A percentile compares a stretch with the other conserved stretches of the same genome.
These are phyloP conservation scores for Alethe diademata DNA, from an alignment of 2,113 vertebrate species.

Conservation along the genomic window DNA sequence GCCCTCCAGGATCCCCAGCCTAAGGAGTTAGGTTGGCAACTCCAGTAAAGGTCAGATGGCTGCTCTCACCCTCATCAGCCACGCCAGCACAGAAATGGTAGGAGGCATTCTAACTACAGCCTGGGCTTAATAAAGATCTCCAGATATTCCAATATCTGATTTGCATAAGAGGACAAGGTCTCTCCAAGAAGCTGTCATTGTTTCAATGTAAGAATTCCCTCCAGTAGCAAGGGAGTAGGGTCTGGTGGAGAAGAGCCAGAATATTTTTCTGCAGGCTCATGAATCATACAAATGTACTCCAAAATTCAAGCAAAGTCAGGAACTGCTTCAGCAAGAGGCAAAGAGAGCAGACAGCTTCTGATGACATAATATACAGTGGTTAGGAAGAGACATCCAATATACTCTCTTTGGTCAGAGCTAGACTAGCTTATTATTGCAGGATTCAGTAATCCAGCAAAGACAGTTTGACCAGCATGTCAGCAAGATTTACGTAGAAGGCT, in stretches of 20 bases:
- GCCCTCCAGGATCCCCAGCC: background rate
- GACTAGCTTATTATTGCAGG: background rate
- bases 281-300: conserved; percentile 36
- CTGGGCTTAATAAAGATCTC: conserved; percentile 34
- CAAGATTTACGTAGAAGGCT: background rate
- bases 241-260: conserved; percentile 43
- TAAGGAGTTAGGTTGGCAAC: background rate
- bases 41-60: background rate
- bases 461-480: background rate
- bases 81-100: background rate
- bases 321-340: background rate
- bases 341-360: background rate
- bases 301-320: conserved; percentile 37
- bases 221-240: background rate
- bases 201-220: conserved; percentile 47
- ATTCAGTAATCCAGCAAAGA: background rate
- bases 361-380: background rate
- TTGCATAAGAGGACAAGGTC: conserved; percentile 47
- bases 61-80: background rate
- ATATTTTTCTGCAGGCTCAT: conserved; percentile 55
- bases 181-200: conserved; percentile 52
- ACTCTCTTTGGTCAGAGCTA: background rate
- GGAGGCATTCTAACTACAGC: background rate
- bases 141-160: conserved; percentile 39
- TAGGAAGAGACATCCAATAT: background rate